Evolutionary conservation across 2,797 vertebrate genomes (phyloP).

Genomic region (Caiman crocodilus): DNA sequence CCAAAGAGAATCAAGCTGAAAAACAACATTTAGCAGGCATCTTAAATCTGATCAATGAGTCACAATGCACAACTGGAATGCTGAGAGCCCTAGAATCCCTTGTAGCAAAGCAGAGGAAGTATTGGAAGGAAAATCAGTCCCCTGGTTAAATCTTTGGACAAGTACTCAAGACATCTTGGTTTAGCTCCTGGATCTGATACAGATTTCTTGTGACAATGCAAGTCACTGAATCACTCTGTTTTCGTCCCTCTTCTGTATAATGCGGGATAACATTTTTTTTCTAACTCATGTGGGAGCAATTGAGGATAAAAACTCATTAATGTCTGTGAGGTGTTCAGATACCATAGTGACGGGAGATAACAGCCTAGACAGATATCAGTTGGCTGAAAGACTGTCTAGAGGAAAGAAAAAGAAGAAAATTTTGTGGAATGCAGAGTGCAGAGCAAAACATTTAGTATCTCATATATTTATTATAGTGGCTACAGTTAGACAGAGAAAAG

Average conservation of each 20-base stretch:
- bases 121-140: neutral
- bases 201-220: neutral
- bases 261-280: neutral
- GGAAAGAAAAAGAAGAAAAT: slow-evolving; percentile 11
- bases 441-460: neutral
- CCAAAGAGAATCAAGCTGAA: too few species aligned
- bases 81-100: neutral
- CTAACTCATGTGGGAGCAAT: neutral
- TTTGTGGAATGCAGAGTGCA: neutral
- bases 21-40: slow-evolving; percentile 19
- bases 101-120: neutral
- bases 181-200: neutral
- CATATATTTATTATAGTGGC: slow-evolving; percentile 38
- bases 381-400: slow-evolving; percentile 27
- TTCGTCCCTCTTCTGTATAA: slow-evolving; percentile 15
- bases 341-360: neutral
- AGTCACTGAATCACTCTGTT: neutral
- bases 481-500: neutral
- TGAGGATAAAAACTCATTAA: slow-evolving; percentile 27
- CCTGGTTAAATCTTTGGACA: fast-evolving
- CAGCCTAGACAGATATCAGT: neutral
- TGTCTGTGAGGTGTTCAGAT: slow-evolving; percentile 10
- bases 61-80: fast-evolving
- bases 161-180: neutral
- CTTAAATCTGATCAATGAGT: slow-evolving; percentile 50